Conservation (phyloP, 2,113 vertebrate species). For the Scytalopus superciliaris region DNA sequence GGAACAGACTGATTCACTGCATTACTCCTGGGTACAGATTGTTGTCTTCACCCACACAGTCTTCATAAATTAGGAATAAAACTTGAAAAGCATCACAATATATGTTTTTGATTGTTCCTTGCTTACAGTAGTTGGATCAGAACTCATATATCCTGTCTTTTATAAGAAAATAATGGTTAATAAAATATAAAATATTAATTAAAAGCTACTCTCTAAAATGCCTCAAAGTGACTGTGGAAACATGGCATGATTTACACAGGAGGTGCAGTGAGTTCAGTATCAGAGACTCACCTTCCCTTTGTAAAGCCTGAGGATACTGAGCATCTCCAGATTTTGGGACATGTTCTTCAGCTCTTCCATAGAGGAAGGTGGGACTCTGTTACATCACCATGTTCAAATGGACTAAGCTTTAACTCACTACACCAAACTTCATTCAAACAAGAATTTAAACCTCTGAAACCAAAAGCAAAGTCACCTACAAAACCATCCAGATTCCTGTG, state of each 20-base stretch:
- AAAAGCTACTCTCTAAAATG: neutral
- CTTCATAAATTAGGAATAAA: conserved; percentile 45
- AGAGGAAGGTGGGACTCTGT: neutral
- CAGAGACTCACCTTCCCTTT: neutral
- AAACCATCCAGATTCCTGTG: neutral
- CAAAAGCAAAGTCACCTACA: neutral
- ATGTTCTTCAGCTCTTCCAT: neutral
- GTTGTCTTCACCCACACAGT: conserved; percentile 59
- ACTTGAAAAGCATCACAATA: conserved; percentile 17
- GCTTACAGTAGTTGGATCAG: neutral
- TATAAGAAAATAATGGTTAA: neutral
- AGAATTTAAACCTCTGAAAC: neutral
- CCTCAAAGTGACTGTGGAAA: neutral
- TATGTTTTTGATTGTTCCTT: neutral
- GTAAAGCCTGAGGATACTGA: neutral
- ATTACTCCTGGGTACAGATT: conserved; percentile 59
- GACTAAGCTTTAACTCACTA: neutral
- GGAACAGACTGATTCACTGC: conserved; percentile 58
- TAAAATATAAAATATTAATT: neutral
- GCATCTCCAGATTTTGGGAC: neutral
- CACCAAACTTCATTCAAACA: neutral
- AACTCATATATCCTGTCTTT: neutral
- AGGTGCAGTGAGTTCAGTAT: neutral
- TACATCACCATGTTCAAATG: neutral
- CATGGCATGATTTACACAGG: neutral